Evolutionary conservation across 2,113 vertebrate species (phyloP).

Genomic region (Boleophthalmus pectinirostris): DNA sequence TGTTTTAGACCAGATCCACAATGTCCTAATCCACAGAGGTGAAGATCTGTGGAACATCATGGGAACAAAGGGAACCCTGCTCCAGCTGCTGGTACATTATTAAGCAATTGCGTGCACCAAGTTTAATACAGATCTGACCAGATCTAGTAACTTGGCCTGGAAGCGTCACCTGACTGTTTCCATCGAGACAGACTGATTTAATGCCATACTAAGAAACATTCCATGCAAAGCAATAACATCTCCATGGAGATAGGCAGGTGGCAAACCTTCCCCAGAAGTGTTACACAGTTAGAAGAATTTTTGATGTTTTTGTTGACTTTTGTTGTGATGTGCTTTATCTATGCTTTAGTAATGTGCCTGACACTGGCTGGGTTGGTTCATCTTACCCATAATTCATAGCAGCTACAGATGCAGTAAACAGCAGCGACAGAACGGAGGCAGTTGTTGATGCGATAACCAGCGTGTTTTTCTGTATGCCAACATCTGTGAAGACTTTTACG

Average conservation of each 20-base stretch:
- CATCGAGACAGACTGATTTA: too few relatives aligned
- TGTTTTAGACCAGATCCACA: constrained; percentile 14
- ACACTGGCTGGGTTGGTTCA: constrained; percentile 45
- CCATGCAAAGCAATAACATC: too few relatives aligned
- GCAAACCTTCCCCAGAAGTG: too few relatives aligned
- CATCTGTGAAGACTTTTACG: constrained; percentile 61
- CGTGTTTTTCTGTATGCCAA: constrained; percentile 38
- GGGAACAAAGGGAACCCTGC: constrained; percentile 16
- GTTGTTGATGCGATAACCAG: constrained; percentile 65
- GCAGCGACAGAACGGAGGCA: constrained; percentile 49
- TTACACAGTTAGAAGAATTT: constrained; percentile 5
- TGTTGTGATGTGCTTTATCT: constrained; percentile 58
- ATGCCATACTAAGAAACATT: too few relatives aligned
- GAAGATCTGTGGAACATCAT: constrained; percentile 16
- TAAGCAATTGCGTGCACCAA: not conserved
- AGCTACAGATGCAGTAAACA: constrained; percentile 51
- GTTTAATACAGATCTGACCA: too few relatives aligned
- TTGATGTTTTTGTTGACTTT: constrained; percentile 53
- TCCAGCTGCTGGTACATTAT: constrained; percentile 25
- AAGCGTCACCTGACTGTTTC: too few relatives aligned
- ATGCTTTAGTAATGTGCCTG: constrained; percentile 59
- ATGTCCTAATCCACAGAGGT: constrained; percentile 3
- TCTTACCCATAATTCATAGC: constrained; percentile 43
- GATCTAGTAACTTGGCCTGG: too few relatives aligned
- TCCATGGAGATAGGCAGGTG: too few relatives aligned